Base-by-base conservation (phyloP, 1,140 invertebrate species). In the Trachymyrmex cornetzi region DNA sequence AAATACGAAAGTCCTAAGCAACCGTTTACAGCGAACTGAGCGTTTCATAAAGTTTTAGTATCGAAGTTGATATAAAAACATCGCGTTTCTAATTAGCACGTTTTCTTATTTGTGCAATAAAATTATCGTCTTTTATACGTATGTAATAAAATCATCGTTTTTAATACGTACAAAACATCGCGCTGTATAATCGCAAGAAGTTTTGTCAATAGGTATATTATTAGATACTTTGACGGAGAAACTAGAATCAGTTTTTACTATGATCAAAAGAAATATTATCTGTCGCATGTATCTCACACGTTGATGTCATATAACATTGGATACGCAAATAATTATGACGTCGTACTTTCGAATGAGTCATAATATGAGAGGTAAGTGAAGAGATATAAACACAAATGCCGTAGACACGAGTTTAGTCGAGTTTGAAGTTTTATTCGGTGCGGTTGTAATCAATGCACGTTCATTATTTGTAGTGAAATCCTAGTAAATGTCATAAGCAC, bases 261-360 rank as follows among this genome's bases (percentile, higher is more conserved):
- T 14, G 11, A 57, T 74, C 12, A 57, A 16, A 50, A 16, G 11
- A 34, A 72, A 55, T 27, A 4, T 34, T 74, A 57, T 74, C 53
- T 57, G 5, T 34, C 12, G 12, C 5, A 38, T 2, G n/a, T 38
- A n/a, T 74, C n/a, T 67, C 34, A 14, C 34, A 67, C 4, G 3
- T 64, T 64, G 59, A 64, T 57, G 27, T 30, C 5, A 9, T 44
- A 22, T 27, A 48, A 64, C 16, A 12, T 48, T 30, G 53, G 19
- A 50, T 22, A 79, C 44, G 27, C 27, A 7, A 27, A 77, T 63
- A 77, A 50, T 79, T 64, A 50, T 48, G 38, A 79, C 24, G 38
- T 63, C 57, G 22, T 64, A 50, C 59, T 50, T 30, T 79, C 77
- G 77, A 79, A 66, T 79, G 59, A 79, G 22, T 79, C 77, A 79